Evolutionary conservation across 2,113 vertebrate genomes (phyloP), one percentile per base, ranked within the genome.

Genomic region (Xenopus borealis): DNA sequence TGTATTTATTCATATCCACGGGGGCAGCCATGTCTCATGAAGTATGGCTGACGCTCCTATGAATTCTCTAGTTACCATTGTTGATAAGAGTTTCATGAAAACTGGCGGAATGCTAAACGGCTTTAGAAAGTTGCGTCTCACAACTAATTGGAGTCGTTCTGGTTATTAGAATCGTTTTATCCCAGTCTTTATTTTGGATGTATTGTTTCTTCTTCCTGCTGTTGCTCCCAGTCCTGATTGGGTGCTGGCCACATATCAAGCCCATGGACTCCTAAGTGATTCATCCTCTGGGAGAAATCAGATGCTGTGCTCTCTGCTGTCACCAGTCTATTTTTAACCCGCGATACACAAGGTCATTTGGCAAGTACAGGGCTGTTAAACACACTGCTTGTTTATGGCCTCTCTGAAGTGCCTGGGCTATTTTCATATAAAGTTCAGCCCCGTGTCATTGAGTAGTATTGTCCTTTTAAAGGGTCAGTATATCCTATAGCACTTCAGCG

Each of bases 281-380:
- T 45, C 33, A 19, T 18, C 27, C 12, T 19, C 33, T 12, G 11
- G 9, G 14, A 63, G 30, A 40, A 63, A 12, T 63, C 13, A 40
- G 30, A 40, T 17, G 33, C 63, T 46, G n/a, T 2, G 62, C 2
- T 66, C 46, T 40, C 40, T 66, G 16, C 27, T 5, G 63, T 66
- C 59, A 30, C 63, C 63, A 19, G 44, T 14, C 44, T 46, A 46
- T 46, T 66, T 66, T 66, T 66, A 46, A 66, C 33, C 40, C 30
- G 5, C 3, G 17, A 45, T 66, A 66, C 40, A 19, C 63, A 66
- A 45, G 63, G n/a, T 46, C 11, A 40, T 13, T 66, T 46, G 33
- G 16, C 63, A 66, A 19, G 40, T 18, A 10, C 44, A 45, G 8
- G 44, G 40, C n/a, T 17, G 63, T 16, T 16, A 11, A 19, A 63